phyloP scores from a whole-genome alignment of 2,797 vertebrate species.

The Liparis tanakae region DNA sequence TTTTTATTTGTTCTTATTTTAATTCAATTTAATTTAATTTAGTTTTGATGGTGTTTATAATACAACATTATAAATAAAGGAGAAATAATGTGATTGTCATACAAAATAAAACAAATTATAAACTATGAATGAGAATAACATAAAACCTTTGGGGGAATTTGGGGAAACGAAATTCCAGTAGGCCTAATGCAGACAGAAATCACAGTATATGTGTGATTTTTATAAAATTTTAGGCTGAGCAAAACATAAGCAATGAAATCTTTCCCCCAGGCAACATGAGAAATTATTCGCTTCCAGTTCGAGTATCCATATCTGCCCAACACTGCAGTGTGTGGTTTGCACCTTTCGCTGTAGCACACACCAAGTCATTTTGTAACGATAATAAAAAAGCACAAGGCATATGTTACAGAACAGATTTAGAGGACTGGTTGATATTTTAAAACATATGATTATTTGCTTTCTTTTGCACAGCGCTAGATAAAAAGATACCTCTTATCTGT shows the following conservation, averaged over 20 bases:
- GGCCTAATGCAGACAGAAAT: slow-evolving; percentile 25
- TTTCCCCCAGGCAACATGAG: slow-evolving; percentile 36
- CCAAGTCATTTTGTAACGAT: neutral
- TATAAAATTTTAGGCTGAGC: slow-evolving; percentile 27
- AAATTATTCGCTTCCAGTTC: slow-evolving; percentile 32
- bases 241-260: slow-evolving; percentile 53
- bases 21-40: slow-evolving; percentile 24
- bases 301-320: slow-evolving; percentile 10
- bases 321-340: slow-evolving; percentile 7
- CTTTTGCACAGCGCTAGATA: neutral
- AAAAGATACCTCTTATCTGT: neutral
- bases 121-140: slow-evolving; percentile 23
- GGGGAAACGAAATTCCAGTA: slow-evolving; percentile 11
- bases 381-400: neutral
- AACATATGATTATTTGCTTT: neutral
- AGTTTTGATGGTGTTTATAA: slow-evolving; percentile 17
- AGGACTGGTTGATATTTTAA: neutral
- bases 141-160: neutral
- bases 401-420: neutral
- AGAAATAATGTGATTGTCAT: slow-evolving; percentile 1
- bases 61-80: slow-evolving; percentile 4
- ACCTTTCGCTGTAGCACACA: slow-evolving; percentile 1
- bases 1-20: neutral
- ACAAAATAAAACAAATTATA: neutral
- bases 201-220: slow-evolving; percentile 15